phyloP scores from a whole-genome alignment of 1,140 invertebrate genomes.

The Cherax quadricarinatus region DNA sequence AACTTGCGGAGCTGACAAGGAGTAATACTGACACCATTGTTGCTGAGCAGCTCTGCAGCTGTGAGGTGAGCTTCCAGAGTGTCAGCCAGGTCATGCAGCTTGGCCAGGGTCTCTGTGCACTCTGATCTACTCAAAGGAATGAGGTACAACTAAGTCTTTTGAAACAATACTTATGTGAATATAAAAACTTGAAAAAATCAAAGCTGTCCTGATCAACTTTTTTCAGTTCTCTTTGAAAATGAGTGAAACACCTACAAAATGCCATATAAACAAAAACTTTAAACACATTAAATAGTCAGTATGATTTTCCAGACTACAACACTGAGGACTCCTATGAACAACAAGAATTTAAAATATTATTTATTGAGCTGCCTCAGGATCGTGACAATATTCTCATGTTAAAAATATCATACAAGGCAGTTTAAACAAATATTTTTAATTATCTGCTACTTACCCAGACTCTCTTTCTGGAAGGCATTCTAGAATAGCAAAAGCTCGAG shows the following conservation, averaged over 20 bases:
- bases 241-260: no score
- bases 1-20: constrained; percentile 78
- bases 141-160: no score
- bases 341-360: no score
- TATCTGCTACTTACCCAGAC: constrained; percentile 72
- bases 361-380: no score
- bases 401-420: no score
- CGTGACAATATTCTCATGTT: no score
- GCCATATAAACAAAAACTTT: no score
- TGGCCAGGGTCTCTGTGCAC: constrained; percentile 57
- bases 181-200: background rate
- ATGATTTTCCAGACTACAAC: no score
- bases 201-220: background rate
- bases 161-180: background rate
- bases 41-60: constrained; percentile 78
- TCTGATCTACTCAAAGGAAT: background rate
- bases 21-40: constrained; percentile 78
- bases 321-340: no score
- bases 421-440: no score
- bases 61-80: constrained; percentile 78
- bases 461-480: constrained; percentile 78
- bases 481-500: constrained; percentile 77
- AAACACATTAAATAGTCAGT: no score
- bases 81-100: constrained; percentile 78
- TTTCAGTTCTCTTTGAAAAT: no score